Evolutionary conservation across 53 echinoderm and acorn worm genomes (phyloP).

Genomic region (Zoroaster sp.): DNA sequence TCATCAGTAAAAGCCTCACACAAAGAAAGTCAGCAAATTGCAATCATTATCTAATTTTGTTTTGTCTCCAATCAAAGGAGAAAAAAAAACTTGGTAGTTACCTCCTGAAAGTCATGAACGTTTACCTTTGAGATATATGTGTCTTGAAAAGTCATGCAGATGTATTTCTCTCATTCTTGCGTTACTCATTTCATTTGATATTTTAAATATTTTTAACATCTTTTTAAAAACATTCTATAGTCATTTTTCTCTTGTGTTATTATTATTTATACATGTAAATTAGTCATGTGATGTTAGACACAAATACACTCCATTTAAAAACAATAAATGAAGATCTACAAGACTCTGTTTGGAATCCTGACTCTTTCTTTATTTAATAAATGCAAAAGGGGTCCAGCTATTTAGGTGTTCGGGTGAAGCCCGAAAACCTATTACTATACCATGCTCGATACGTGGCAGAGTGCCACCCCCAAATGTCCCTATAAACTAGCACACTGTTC

Average conservation of each 20-base stretch:
- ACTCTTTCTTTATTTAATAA: too few relatives aligned
- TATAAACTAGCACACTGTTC: too few relatives aligned
- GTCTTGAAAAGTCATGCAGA: background rate
- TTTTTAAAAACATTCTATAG: background rate
- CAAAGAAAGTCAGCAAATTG: background rate
- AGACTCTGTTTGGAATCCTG: too few relatives aligned
- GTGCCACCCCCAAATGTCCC: too few relatives aligned
- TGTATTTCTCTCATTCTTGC: background rate
- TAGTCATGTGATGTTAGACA: conserved; percentile 35
- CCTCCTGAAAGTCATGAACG: too few relatives aligned
- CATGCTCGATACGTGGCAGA: too few relatives aligned
- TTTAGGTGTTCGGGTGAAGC: too few relatives aligned
- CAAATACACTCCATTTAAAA: conserved; percentile 16
- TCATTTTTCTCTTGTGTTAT: background rate
- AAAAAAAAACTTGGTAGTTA: background rate
- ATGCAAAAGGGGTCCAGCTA: too few relatives aligned
- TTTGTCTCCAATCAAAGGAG: too few relatives aligned
- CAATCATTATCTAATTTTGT: background rate
- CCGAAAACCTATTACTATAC: too few relatives aligned
- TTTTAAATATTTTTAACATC: background rate
- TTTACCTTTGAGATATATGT: background rate
- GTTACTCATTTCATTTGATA: too few relatives aligned
- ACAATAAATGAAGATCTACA: too few relatives aligned
- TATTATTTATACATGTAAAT: conserved; percentile 44
- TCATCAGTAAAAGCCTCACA: background rate